These are phyloP conservation scores for Xanthia togata DNA, from an alignment of 2,888 invertebrate genomes.

Conservation along the genomic window DNA sequence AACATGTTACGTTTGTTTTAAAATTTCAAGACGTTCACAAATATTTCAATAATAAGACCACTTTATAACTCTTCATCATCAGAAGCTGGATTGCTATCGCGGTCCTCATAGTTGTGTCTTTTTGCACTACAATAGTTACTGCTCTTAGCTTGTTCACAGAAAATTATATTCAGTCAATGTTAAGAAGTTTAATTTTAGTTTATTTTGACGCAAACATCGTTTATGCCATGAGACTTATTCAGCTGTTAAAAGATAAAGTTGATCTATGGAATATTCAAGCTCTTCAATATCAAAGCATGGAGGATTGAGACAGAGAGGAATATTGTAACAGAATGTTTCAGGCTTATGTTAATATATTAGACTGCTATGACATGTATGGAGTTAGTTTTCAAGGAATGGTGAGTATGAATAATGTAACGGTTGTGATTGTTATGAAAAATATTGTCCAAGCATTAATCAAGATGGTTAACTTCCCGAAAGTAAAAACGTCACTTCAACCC, in stretches of 20 bases:
- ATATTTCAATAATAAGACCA: background rate
- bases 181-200: background rate
- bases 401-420: background rate
- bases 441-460: too few species aligned
- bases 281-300: background rate
- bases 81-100: background rate
- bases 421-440: background rate
- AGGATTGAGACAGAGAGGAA: background rate
- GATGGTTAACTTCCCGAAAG: too few species aligned
- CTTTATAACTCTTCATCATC: background rate
- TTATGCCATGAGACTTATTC: slow-evolving; percentile 23
- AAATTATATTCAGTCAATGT: too few species aligned
- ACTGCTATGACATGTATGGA: slow-evolving; percentile 24
- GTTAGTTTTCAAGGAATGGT: slow-evolving; percentile 12
- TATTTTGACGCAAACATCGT: slow-evolving; percentile 33
- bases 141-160: too few species aligned
- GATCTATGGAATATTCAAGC: slow-evolving; percentile 40
- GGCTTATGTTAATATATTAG: slow-evolving; percentile 25
- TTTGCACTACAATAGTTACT: background rate
- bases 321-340: slow-evolving; percentile 14
- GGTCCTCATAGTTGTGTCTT: background rate
- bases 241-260: slow-evolving; percentile 32
- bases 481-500: too few species aligned
- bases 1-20: slow-evolving; percentile 6
- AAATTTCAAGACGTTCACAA: slow-evolving; percentile 24